These are phyloP conservation scores for Oreonectes daqikongensis DNA, from an alignment of 2,797 vertebrate genomes.

Conservation along the genomic window DNA sequence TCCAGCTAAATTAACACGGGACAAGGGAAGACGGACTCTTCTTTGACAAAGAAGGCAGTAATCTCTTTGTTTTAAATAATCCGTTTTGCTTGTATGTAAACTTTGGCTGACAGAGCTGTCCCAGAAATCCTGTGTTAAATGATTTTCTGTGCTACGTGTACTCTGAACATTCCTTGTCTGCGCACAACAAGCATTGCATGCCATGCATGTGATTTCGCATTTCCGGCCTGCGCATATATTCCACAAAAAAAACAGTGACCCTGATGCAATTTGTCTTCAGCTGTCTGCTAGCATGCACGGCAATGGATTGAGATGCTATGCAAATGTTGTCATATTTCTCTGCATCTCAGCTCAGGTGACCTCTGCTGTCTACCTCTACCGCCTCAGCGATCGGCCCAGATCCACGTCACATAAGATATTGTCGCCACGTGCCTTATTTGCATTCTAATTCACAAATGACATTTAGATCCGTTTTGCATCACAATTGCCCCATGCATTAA, in stretches of 20 bases:
- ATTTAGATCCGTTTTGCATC: conserved; percentile 71
- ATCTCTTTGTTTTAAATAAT: conserved; percentile 25
- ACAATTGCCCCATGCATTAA: conserved; percentile 53
- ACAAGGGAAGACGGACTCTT: conserved; percentile 6
- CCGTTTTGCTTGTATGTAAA: conserved; percentile 1
- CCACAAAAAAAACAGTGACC: conserved; percentile 16
- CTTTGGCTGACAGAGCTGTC: conserved; percentile 1
- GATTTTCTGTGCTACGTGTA: not conserved
- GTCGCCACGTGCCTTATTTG: conserved; percentile 58
- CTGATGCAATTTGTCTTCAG: conserved; percentile 40
- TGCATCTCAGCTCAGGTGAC: conserved; percentile 9
- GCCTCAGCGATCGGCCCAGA: conserved; percentile 3
- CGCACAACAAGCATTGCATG: not conserved
- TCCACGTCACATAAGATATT: conserved; percentile 10
- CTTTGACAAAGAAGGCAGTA: conserved; percentile 9
- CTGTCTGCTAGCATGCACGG: conserved; percentile 63
- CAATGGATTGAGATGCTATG: conserved; percentile 20
- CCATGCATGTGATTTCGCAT: not conserved
- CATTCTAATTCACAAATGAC: conserved; percentile 69
- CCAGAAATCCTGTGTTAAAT: not conserved
- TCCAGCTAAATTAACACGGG: not conserved
- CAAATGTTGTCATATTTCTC: conserved; percentile 53
- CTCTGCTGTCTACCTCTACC: conserved; percentile 18
- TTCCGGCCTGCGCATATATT: not conserved
- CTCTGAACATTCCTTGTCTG: not conserved